These are phyloP conservation scores for Motacilla tschutschensis DNA, from an alignment of 2,113 vertebrate species.

Conservation along the genomic window DNA sequence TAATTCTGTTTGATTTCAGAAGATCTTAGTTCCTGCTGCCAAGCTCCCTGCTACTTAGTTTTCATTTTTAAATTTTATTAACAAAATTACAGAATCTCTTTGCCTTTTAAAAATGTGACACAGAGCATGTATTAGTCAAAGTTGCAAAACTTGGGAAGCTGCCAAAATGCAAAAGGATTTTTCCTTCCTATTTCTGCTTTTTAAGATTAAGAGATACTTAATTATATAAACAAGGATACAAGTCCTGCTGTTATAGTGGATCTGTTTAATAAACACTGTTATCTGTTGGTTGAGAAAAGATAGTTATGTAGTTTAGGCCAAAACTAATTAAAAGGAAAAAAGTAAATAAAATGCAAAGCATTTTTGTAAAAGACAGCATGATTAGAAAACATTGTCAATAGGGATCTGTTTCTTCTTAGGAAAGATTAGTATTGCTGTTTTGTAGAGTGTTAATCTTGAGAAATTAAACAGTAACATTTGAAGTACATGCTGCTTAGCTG, in stretches of 20 bases:
- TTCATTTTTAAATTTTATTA: no score
- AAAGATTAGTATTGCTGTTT: not conserved
- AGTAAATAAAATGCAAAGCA: not conserved
- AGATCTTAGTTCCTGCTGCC: no score
- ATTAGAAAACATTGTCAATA: not conserved
- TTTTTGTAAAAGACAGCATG: not conserved
- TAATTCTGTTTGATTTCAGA: no score
- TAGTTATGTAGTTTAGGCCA: not conserved
- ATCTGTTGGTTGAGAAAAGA: not conserved
- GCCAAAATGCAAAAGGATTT: slow-evolving; percentile 1
- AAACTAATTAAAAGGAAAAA: not conserved
- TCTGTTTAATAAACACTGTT: not conserved
- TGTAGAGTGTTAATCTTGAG: not conserved
- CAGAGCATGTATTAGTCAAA: not conserved
- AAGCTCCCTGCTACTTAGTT: no score
- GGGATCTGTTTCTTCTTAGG: not conserved
- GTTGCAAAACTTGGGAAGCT: not conserved
- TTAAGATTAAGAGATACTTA: slow-evolving; percentile 4
- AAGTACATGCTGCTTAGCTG: not conserved
- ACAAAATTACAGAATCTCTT: not conserved
- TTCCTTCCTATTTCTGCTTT: slow-evolving; percentile 11
- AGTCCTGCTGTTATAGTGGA: not conserved
- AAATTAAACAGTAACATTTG: not conserved
- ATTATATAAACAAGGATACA: not conserved
- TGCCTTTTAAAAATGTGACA: not conserved